These are phyloP conservation scores for Solenopsis fugax DNA, from an alignment of 1,140 invertebrate genomes.

Conservation along the genomic window DNA sequence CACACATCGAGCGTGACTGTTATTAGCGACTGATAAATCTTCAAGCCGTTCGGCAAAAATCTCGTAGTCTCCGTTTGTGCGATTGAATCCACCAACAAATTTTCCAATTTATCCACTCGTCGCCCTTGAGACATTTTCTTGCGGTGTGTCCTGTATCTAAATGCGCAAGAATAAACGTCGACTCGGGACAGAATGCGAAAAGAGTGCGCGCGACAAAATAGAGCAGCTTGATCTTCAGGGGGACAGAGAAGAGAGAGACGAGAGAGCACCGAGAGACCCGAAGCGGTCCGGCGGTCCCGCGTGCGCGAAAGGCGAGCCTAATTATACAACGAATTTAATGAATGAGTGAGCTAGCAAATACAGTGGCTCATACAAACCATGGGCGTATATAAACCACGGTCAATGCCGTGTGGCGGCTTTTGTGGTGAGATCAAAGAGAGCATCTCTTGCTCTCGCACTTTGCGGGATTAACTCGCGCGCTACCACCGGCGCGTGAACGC, in stretches of 20 bases:
- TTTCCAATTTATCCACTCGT: not conserved
- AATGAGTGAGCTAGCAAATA: conserved; percentile 86
- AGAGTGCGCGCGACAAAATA: conserved; percentile 45
- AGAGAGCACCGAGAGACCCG: conserved; percentile 20
- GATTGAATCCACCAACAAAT: not conserved
- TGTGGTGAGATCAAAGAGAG: conserved; percentile 84
- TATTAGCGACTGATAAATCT: not conserved
- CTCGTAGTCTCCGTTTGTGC: not conserved
- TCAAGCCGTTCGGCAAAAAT: not conserved
- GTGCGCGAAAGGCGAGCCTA: conserved; percentile 77
- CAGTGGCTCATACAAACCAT: conserved; percentile 83
- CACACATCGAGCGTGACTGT: not conserved
- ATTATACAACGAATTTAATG: conserved; percentile 87
- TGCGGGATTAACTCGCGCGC: conserved; percentile 67
- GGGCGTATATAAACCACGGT: conserved; percentile 86
- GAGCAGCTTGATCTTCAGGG: not conserved
- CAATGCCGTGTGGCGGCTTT: conserved; percentile 86
- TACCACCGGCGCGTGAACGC: conserved; percentile 67
- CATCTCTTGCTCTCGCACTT: conserved; percentile 76
- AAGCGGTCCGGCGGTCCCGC: conserved; percentile 38
- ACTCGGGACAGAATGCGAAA: conserved; percentile 42
- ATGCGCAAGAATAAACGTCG: conserved; percentile 19
- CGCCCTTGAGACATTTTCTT: not conserved
- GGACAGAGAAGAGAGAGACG: not conserved
- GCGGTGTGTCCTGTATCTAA: not conserved